Evolutionary conservation across 2,797 vertebrate species (phyloP).

Genomic region (Tragopan temminckii): DNA sequence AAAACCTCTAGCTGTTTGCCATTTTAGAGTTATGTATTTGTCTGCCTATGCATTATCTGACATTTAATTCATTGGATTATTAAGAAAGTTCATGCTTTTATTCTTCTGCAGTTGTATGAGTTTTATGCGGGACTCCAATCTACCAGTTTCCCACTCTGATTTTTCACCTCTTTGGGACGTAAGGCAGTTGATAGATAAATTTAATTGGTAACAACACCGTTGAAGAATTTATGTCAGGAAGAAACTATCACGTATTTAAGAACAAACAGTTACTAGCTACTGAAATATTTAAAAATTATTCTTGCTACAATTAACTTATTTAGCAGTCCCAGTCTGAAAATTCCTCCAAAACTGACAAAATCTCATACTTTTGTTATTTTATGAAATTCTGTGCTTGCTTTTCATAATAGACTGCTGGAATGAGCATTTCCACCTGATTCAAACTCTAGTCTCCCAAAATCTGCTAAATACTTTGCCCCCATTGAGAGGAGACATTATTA

Average conservation of each 20-base stretch:
- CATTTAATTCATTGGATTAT: neutral
- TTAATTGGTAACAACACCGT: neutral
- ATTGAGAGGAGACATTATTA: neutral
- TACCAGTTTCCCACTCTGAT: neutral
- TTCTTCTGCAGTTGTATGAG: neutral
- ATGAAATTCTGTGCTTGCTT: neutral
- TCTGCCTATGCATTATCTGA: neutral
- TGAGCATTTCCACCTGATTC: neutral
- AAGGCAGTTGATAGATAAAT: neutral
- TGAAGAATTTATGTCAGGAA: neutral
- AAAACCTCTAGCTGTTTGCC: neutral
- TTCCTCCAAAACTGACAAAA: neutral
- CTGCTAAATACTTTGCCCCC: rapidly evolving
- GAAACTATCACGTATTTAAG: neutral
- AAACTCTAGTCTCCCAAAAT: neutral
- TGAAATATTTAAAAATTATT: neutral
- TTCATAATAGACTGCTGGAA: neutral
- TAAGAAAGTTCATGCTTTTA: neutral
- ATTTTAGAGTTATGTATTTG: neutral
- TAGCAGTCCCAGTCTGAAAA: neutral
- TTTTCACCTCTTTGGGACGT: neutral
- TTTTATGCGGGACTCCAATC: neutral
- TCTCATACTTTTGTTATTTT: neutral
- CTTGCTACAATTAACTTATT: neutral
- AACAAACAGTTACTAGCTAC: neutral